Conservation (phyloP, 2,797 vertebrate genomes). For the Cetoscarus ocellatus region DNA sequence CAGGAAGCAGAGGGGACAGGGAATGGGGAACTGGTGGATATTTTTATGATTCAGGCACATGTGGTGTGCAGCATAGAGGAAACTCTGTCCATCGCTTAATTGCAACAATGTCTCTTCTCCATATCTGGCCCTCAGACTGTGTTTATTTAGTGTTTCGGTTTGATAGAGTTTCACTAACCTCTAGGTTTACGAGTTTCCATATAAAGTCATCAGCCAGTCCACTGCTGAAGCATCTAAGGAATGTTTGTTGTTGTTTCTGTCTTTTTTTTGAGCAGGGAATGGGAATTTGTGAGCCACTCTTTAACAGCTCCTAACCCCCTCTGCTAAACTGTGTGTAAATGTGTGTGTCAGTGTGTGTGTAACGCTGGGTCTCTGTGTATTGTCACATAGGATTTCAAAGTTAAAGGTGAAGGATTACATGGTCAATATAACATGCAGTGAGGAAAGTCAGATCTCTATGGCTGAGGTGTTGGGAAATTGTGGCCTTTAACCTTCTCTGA, state of each 20-base stretch:
- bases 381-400: constrained; percentile 42
- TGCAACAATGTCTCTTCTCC: constrained; percentile 17
- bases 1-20: constrained; percentile 15
- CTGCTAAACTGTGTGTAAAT: not conserved
- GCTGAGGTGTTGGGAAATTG: constrained; percentile 51
- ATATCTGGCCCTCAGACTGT: constrained; percentile 29
- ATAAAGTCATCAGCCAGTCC: constrained; percentile 82
- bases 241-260: constrained; percentile 77
- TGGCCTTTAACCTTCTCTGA: constrained; percentile 42
- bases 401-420: constrained; percentile 28
- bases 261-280: constrained; percentile 42
- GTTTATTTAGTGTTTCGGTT: constrained; percentile 64
- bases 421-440: constrained; percentile 18
- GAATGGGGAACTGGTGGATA: not conserved
- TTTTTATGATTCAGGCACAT: constrained; percentile 13
- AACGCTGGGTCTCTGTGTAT: constrained; percentile 12
- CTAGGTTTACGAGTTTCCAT: constrained; percentile 75
- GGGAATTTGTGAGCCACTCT: constrained; percentile 56
- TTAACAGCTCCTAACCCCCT: constrained; percentile 25
- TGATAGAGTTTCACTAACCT: constrained; percentile 52
- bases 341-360: not conserved
- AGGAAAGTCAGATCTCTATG: constrained; percentile 3
- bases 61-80: constrained; percentile 9
- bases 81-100: constrained; percentile 8
- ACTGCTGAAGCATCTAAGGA: constrained; percentile 78